These are phyloP conservation scores for Antheraea pernyi DNA, from an alignment of 1,140 invertebrate species.

Conservation along the genomic window DNA sequence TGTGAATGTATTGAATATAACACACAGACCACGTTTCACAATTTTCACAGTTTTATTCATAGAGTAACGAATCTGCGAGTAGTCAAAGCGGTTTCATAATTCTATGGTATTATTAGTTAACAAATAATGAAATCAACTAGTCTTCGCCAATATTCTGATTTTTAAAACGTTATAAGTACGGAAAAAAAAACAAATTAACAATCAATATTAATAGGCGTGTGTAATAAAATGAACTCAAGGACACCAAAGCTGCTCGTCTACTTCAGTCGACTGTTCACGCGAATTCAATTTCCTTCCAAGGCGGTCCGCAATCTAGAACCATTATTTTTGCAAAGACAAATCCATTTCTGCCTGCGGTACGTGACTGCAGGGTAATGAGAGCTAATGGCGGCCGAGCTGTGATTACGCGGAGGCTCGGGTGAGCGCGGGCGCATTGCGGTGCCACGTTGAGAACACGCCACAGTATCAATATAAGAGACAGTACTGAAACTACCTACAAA, in stretches of 20 bases:
- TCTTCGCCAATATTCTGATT: background rate
- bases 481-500: too few species aligned
- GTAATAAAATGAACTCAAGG: conserved; percentile 23
- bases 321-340: conserved; percentile 77
- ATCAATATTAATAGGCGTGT: background rate
- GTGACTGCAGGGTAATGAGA: conserved; percentile 70
- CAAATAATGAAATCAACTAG: too few species aligned
- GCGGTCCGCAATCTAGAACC: conserved; percentile 72
- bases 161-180: background rate
- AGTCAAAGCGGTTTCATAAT: too few species aligned
- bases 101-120: too few species aligned
- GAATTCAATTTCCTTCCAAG: conserved; percentile 71
- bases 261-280: conserved; percentile 59
- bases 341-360: conserved; percentile 70
- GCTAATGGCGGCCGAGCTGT: conserved; percentile 61
- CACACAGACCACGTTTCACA: too few species aligned
- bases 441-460: background rate
- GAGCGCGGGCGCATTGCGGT: conserved; percentile 31
- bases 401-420: conserved; percentile 46
- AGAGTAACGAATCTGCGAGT: too few species aligned
- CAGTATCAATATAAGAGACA: too few species aligned
- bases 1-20: too few species aligned
- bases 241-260: conserved; percentile 22
- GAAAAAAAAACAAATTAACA: background rate
- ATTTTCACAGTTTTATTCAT: too few species aligned